Percentiles rank a stretch among this genome's conserved stretches.
These are phyloP conservation scores for Drosophila seguyi DNA, from an alignment of 1,140 invertebrate genomes.

Conservation along the genomic window DNA sequence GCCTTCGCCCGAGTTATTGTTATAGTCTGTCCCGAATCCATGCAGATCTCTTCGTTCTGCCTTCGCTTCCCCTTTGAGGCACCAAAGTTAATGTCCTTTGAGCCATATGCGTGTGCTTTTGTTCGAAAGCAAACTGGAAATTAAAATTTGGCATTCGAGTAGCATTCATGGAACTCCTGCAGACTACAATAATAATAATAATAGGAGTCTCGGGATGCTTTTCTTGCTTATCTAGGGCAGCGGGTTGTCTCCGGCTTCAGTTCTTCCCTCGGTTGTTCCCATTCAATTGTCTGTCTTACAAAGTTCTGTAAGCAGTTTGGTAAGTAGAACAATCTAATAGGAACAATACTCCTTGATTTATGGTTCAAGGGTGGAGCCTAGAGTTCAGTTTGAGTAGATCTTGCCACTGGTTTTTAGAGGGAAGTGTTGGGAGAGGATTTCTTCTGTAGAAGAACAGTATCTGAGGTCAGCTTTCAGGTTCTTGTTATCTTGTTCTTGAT, in stretches of 20 bases:
- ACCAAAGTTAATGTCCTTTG: conserved; percentile 72
- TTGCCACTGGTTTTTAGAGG: neutral
- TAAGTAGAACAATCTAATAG: conserved; percentile 27
- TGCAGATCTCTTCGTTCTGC: conserved; percentile 38
- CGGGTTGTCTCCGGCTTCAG: conserved; percentile 44
- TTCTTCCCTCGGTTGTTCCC: neutral
- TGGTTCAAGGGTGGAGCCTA: conserved; percentile 9
- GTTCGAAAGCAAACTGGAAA: conserved; percentile 68
- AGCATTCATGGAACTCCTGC: conserved; percentile 14
- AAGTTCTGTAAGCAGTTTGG: conserved; percentile 41
- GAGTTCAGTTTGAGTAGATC: neutral
- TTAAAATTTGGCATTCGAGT: conserved; percentile 58
- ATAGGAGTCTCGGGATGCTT: conserved; percentile 52
- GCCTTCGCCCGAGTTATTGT: conserved; percentile 19
- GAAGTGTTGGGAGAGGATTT: neutral
- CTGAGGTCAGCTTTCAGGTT: conserved; percentile 3
- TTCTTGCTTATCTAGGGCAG: conserved; percentile 62
- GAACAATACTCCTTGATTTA: conserved; percentile 43
- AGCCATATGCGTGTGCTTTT: conserved; percentile 63
- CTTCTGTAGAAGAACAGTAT: neutral
- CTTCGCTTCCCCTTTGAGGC: conserved; percentile 17
- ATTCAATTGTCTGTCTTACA: conserved; percentile 45
- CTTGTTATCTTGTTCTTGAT: neutral
- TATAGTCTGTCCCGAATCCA: conserved; percentile 48
- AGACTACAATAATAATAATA: conserved; percentile 40